Evolutionary conservation across 2,113 vertebrate genomes (phyloP).

Genomic region (Fregata magnificens): DNA sequence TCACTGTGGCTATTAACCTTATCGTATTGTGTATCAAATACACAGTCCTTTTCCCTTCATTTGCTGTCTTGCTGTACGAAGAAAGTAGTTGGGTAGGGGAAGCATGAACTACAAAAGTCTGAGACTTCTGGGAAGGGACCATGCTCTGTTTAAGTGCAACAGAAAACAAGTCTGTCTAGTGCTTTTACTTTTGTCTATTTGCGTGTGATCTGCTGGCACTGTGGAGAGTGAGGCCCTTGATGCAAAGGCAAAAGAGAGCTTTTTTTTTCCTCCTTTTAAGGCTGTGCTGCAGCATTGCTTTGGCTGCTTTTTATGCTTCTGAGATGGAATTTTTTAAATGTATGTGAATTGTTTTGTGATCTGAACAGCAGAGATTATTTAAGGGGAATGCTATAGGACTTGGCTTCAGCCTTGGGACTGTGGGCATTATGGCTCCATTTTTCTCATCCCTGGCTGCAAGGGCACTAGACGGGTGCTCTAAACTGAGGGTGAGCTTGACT

Average conservation of each 20-base stretch:
- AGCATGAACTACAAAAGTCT: background rate
- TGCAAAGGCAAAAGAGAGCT: background rate
- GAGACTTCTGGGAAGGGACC: background rate
- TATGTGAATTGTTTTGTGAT: background rate
- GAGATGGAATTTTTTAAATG: background rate
- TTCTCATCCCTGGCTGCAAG: background rate
- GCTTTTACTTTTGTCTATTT: background rate
- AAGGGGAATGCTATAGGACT: background rate
- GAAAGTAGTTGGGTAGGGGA: background rate
- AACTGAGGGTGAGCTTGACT: background rate
- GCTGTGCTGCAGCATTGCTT: background rate
- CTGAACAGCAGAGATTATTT: background rate
- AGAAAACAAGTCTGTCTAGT: background rate
- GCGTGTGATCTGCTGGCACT: background rate
- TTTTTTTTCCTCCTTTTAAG: background rate
- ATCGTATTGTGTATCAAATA: background rate
- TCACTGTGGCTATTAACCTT: background rate
- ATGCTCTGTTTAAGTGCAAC: background rate
- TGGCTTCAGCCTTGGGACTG: background rate
- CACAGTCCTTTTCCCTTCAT: background rate
- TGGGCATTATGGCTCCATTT: rapidly evolving
- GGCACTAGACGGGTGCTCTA: background rate
- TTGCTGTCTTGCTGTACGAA: background rate
- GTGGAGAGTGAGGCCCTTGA: background rate
- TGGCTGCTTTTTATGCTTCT: background rate